A percentile compares a stretch with the other conserved stretches of the same genome.
phyloP scores from a whole-genome alignment of 2,113 vertebrate species.

The Oreotrochilus melanogaster region DNA sequence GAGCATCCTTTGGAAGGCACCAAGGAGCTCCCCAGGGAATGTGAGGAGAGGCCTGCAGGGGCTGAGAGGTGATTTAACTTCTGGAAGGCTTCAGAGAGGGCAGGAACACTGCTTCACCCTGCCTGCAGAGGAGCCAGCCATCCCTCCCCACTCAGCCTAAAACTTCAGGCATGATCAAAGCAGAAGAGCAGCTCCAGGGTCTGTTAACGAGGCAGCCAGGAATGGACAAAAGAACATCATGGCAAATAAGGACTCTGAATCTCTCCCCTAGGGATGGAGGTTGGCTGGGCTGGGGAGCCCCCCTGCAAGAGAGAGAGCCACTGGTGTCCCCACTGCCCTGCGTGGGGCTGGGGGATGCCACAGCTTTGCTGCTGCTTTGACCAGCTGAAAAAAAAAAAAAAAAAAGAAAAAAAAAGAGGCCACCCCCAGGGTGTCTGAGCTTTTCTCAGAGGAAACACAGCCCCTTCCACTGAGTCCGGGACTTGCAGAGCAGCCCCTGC shows the following conservation, averaged over 20 bases:
- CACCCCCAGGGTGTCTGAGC: not conserved
- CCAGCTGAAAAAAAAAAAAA: not conserved
- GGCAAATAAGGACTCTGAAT: fast-evolving
- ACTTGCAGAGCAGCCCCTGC: not conserved
- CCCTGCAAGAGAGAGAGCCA: not conserved
- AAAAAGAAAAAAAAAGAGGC: not conserved
- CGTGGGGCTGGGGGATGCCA: fast-evolving
- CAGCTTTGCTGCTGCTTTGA: not conserved
- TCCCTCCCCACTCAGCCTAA: not conserved
- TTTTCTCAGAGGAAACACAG: not conserved
- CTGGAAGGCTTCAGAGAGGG: not conserved
- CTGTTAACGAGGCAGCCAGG: not conserved
- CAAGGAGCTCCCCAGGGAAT: not conserved
- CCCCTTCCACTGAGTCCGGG: too few relatives aligned
- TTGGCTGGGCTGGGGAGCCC: not conserved
- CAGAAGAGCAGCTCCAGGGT: not conserved
- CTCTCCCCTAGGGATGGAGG: not conserved
- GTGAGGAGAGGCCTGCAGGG: not conserved
- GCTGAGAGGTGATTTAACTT: not conserved
- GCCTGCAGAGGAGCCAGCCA: not conserved
- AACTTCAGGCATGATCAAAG: not conserved
- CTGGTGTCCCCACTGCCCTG: not conserved
- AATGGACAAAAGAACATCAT: fast-evolving
- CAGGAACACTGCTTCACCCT: not conserved
- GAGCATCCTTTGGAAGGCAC: not conserved